These are phyloP conservation scores for Abrostola triplasia DNA, from an alignment of 2,888 invertebrate genomes.

Conservation along the genomic window DNA sequence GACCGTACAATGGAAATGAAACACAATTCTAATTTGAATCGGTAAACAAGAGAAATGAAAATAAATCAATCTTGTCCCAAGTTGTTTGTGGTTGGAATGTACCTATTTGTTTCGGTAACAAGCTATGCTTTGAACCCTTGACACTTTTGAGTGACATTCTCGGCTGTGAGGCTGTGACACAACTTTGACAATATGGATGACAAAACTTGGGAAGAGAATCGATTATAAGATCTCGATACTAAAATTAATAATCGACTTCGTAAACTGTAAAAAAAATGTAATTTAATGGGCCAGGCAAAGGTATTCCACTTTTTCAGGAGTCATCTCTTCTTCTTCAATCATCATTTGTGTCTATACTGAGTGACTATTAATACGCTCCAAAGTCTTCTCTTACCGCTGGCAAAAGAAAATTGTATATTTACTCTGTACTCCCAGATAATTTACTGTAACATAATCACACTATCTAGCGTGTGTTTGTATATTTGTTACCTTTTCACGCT, in stretches of 20 bases:
- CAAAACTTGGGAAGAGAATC: neutral
- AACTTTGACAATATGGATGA: neutral
- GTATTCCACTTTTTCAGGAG: too few species aligned
- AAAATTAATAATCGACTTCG: neutral
- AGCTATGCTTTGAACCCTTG: neutral
- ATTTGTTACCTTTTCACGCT: too few species aligned
- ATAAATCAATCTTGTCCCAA: neutral
- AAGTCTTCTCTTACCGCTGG: too few species aligned
- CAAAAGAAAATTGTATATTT: too few species aligned
- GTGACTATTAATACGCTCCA: too few species aligned
- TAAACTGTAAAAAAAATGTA: too few species aligned
- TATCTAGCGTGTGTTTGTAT: too few species aligned
- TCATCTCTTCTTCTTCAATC: too few species aligned
- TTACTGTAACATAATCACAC: too few species aligned
- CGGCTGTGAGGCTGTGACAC: neutral
- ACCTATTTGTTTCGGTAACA: slow-evolving; percentile 3
- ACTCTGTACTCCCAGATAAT: too few species aligned
- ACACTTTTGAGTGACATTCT: slow-evolving; percentile 3
- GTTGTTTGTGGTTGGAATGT: neutral
- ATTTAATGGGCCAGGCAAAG: too few species aligned
- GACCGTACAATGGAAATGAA: neutral
- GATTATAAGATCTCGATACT: neutral
- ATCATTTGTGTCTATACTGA: too few species aligned
- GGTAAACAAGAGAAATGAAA: neutral
- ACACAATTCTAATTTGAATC: neutral